Evolutionary conservation across 2,797 vertebrate species (phyloP), one percentile per base, ranked within the genome.

Genomic region (Tapera naevia): DNA sequence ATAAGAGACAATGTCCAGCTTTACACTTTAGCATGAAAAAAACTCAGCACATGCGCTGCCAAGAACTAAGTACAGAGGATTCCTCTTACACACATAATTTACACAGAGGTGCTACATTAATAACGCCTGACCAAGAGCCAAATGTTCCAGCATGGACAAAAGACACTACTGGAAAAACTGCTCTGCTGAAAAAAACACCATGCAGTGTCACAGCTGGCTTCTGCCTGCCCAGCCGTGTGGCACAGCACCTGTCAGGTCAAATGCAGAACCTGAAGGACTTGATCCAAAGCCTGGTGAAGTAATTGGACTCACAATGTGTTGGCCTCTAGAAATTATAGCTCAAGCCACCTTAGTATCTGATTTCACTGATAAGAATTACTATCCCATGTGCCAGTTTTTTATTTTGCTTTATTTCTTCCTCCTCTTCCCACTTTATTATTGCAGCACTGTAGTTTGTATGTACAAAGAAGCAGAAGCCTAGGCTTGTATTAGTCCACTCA

Each of bases 401-500:
- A 27, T 65, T 86, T 61, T 71, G 37, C 25, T 45, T 92, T 57
- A 39, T 72, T 82, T 76, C 72, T 66, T 39, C 37, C 24, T 91
- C 41, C 27, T 27, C 12, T 86, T 89, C 62, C 86, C 64, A 24
- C 79, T 76, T 71, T 58, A 41, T 61, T 93, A 57, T 56, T 83
- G 23, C 14, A 56, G 45, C 33, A 51, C 50, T 80, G 22, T 35
- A 73, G 60, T 53, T 75, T 91, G 79, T 71, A 70, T 50, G 22
- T 73, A 88, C n/a, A 81, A 75, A 94, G 89, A 53, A 85, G 62
- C 43, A 89, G 80, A 72, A 91, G 69, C 78, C 86, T 75, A 80
- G 80, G 87, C 66, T 93, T 96, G 17, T 92, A 84, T 94, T 83
- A 94, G 83, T 71, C 76, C 86, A 89, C 50, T 92, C 92, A 94